A percentile compares a stretch with the other conserved stretches of the same genome.
Conservation (phyloP, 2,888 invertebrate genomes). For the Tenthredo mesomela region DNA sequence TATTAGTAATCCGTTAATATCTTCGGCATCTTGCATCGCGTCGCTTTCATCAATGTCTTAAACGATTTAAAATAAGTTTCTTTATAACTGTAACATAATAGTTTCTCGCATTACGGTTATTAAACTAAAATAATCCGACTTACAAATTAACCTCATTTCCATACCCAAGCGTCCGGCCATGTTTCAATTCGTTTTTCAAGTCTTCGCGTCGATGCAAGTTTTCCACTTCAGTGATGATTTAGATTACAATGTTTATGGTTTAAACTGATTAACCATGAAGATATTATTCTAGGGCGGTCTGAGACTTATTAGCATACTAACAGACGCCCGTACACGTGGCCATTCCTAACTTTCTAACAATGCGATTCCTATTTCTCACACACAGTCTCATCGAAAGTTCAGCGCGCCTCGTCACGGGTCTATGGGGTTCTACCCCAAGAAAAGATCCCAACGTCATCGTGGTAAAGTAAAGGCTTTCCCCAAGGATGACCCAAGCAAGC, state of each 20-base stretch:
- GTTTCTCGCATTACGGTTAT: background rate
- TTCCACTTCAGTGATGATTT: constrained; percentile 81
- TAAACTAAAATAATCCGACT: background rate
- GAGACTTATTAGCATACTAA: constrained; percentile 72
- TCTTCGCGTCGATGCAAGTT: constrained; percentile 27
- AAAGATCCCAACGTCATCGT: constrained; percentile 96
- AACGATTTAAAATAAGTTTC: background rate
- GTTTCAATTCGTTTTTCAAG: background rate
- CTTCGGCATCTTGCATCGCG: constrained; percentile 54
- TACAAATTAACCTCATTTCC: background rate
- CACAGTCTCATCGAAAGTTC: constrained; percentile 99
- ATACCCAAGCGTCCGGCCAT: background rate
- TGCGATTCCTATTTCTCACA: background rate
- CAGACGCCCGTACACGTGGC: constrained; percentile 39
- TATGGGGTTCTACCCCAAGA: constrained; percentile 99
- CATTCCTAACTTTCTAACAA: background rate
- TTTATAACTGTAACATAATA: background rate
- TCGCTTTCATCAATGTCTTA: background rate
- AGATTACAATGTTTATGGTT: constrained; percentile 84
- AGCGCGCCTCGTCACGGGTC: constrained; percentile 99
- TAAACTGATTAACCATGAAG: constrained; percentile 84
- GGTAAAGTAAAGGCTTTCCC: constrained; percentile 99
- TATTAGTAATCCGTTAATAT: constrained; percentile 57
- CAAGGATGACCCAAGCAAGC: constrained; percentile 97
- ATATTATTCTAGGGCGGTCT: constrained; percentile 88